A percentile compares a stretch with the other conserved stretches of the same genome.
Evolutionary conservation across 2,888 invertebrate species (phyloP).

Genomic region (Rosalia funebris): DNA sequence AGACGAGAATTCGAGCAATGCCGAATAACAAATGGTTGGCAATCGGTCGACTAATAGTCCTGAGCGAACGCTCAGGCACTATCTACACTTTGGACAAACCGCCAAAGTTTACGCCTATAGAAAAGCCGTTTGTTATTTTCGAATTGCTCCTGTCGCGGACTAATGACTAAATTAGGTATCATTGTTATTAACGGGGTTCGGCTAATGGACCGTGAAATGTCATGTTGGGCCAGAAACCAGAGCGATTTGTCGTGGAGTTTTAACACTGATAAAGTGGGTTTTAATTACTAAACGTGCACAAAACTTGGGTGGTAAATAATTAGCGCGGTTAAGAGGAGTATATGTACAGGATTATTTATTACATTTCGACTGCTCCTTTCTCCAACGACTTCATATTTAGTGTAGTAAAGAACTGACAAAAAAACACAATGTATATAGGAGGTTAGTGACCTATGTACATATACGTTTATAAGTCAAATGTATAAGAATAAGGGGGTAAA

Average conservation of each 20-base stretch:
- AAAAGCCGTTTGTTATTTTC: conserved; percentile 23
- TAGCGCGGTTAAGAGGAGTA: too few species aligned
- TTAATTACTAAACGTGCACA: not conserved
- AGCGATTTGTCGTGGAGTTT: not conserved
- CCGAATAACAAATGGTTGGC: conserved; percentile 17
- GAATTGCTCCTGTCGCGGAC: conserved; percentile 18
- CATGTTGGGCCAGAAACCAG: conserved; percentile 4
- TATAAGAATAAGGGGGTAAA: too few species aligned
- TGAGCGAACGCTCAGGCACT: not conserved
- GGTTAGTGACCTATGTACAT: too few species aligned
- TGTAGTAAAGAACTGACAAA: too few species aligned
- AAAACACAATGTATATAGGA: too few species aligned
- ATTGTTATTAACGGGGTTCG: conserved; percentile 19
- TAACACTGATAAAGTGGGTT: not conserved
- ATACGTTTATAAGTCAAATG: too few species aligned
- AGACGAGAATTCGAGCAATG: conserved; percentile 15
- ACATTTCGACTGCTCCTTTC: too few species aligned
- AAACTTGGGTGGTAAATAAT: not conserved
- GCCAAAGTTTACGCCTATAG: conserved; percentile 10
- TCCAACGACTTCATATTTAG: too few species aligned
- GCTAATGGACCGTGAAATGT: conserved; percentile 14
- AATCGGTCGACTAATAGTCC: conserved; percentile 15
- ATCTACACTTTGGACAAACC: conserved; percentile 2
- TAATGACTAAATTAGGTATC: conserved; percentile 24
- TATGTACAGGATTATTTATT: too few species aligned